Base-by-base conservation (phyloP, 2,797 vertebrate genomes). In the Acrossocheilus wenchowensis region DNA sequence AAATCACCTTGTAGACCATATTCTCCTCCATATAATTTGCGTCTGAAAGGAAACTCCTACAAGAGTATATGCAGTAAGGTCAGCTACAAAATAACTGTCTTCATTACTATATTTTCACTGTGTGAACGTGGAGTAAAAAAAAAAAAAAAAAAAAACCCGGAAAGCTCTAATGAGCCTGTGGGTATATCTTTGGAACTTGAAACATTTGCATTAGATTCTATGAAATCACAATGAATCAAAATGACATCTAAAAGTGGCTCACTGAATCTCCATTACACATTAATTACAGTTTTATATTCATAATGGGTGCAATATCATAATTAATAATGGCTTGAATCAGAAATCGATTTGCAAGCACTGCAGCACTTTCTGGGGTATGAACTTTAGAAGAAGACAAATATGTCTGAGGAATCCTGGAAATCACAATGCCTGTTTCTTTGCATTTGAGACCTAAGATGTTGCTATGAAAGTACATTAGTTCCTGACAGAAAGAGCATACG, bases 261-360 rank as follows among this genome's bases (percentile, higher is more conserved):
- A 45, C 62, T 86, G 30, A 75, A 81, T 82, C 68, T 86, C 69
- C 26, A 83, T 78, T 84, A 78, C 48, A 12, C 57, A 62, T 54
- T 84, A 87, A 87, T 85, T 80, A 85, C 36, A 73, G 39, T 73
- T 64, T 80, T 80, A 80, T 85, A 80, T 85, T 85, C 77, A 80
- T 85, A 57, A 57, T 2, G 77, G 54, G 77, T 12, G 84, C 26
- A 21, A 71, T 79, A 79, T 85, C 48, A 85, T 21, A 74, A 85
- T 85, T 85, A 85, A 79, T 71, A 79, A 79, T 45, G 64, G 2
- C 50, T 71, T 54, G 21, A 45, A 85, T 85, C 36, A 48, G 83
- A 74, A 64, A 75, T 83, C 39, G 7, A 74, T 75, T 83, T 74
- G n/a, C 15, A 74, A 64, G 82, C 26, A 36, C 26, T 0, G 8